A percentile compares a stretch with the other conserved stretches of the same genome.
Conservation (phyloP, 2,113 vertebrate genomes). For the Tyto alba region DNA sequence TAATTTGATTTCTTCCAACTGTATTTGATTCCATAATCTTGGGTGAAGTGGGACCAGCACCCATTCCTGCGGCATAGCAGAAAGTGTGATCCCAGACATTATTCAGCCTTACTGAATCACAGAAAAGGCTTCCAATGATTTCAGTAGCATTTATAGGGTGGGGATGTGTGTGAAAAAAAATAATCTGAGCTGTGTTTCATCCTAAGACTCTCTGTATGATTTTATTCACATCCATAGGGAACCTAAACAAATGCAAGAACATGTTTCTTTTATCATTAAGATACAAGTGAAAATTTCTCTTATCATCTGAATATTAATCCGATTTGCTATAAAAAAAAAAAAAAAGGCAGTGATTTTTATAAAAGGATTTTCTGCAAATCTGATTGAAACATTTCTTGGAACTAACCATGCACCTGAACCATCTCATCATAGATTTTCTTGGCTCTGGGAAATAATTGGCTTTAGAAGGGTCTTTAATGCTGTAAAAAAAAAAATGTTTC, state of each 20-base stretch:
- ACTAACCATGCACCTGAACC: neutral
- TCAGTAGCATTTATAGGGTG: neutral
- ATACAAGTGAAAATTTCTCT: neutral
- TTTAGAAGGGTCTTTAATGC: neutral
- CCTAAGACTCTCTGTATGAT: neutral
- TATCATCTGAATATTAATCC: neutral
- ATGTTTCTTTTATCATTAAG: neutral
- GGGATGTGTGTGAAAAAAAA: neutral
- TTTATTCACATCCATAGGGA: neutral
- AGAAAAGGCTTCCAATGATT: neutral
- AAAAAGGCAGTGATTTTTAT: neutral
- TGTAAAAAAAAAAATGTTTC: neutral
- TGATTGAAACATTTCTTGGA: neutral
- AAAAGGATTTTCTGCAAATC: neutral
- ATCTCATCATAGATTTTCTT: neutral
- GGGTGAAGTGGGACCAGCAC: neutral
- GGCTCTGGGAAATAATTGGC: neutral
- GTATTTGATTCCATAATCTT: neutral
- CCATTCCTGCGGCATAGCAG: neutral
- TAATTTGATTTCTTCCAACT: neutral
- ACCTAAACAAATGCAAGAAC: neutral
- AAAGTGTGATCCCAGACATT: neutral
- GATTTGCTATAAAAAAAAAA: neutral
- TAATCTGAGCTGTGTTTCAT: neutral
- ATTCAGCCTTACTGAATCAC: neutral